Conservation (phyloP, 1,140 invertebrate genomes). For the Hestina assimilis region DNA sequence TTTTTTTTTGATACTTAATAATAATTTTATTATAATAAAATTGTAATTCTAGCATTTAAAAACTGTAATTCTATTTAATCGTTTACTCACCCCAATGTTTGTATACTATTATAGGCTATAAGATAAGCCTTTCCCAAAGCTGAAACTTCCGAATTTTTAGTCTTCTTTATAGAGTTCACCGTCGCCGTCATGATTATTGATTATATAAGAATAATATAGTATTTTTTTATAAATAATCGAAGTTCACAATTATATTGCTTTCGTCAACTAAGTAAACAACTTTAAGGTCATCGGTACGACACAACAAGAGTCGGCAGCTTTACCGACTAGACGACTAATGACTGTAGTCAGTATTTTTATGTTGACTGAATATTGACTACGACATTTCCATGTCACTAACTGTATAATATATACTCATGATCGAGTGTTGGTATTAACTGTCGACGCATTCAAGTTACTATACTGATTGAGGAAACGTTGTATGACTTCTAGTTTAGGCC, state of each 20-base stretch:
- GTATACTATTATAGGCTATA: slow-evolving; percentile 77
- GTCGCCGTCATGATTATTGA: slow-evolving; percentile 30
- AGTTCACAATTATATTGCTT: slow-evolving; percentile 6
- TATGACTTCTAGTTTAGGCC: no score
- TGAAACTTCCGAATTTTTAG: slow-evolving; percentile 45
- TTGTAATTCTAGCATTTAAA: no score
- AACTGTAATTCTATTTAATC: neutral
- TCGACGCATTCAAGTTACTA: no score
- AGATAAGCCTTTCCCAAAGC: slow-evolving; percentile 77
- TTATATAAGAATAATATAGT: slow-evolving; percentile 7
- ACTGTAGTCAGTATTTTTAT: no score
- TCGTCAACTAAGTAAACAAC: slow-evolving; percentile 12
- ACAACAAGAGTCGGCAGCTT: neutral
- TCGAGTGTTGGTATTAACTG: no score
- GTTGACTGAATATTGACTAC: no score
- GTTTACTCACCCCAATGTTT: slow-evolving; percentile 76
- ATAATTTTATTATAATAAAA: no score
- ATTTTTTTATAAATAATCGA: neutral
- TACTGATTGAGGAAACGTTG: no score
- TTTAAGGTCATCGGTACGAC: neutral
- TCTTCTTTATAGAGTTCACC: slow-evolving; percentile 36
- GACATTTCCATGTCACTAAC: no score
- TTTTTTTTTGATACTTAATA: no score
- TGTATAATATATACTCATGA: no score
- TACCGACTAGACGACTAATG: neutral